Evolutionary conservation across 1,140 invertebrate genomes (phyloP), one percentile per base, ranked within the genome.

Genomic region (Sycophaga agraensis): DNA sequence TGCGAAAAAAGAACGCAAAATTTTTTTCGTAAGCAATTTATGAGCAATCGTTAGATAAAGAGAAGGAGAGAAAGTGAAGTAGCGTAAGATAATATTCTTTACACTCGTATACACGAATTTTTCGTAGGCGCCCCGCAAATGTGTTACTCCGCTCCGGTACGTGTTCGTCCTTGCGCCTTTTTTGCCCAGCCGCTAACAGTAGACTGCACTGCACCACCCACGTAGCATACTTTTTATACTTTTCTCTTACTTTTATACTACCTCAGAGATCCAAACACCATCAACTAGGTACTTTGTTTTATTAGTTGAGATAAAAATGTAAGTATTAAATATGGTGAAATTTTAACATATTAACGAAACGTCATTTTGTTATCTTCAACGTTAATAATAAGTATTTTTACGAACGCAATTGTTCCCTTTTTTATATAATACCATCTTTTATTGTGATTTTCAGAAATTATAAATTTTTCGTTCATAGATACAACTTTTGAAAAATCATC

Each of bases 41-140:
- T 56, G 54, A 56, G 28, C 42, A 28, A 56, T 50, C 35, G 24
- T 60, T 53, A 60, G 58, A 40, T 50, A 19, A 17, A 49, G 16
- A 21, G 12, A 50, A n/a, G n/a, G 9, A 43, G n/a, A 42, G 22
- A 31, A 31, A 45, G 24, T 45, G 22, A 51, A 51, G 16, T 49
- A 51, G 31, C 34, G 17, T 54, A 22, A 51, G 49, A 54, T 31
- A 58, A 31, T 39, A 9, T 35, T 61, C 31, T 37, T 61, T 61
- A 61, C 51, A 61, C 55, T 61, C 9, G 11, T 31, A 28, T 54
- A 48, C 34, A 54, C 39, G 8, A 43, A 43, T 12, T 17, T 55
- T 46, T 56, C 11, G 26, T 22, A 35, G 48, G 2, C 26, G 46
- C 46, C 34, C 16, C 12, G 22, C 2, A 19, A 40, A 50, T 34